These are phyloP conservation scores for Rhinella marina DNA, from an alignment of 2,797 vertebrate species.

Conservation along the genomic window DNA sequence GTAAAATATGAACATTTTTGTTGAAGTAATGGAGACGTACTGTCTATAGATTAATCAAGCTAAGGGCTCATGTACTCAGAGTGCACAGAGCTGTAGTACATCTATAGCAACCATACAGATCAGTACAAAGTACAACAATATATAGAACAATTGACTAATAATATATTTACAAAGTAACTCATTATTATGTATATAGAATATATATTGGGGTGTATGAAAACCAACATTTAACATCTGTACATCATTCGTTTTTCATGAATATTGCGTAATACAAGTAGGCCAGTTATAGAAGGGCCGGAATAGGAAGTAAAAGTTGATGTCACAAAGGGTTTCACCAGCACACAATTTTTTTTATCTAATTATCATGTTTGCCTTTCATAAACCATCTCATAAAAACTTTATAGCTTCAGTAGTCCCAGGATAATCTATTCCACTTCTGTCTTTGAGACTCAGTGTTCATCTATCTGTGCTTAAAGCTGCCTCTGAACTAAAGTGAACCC, in stretches of 20 bases:
- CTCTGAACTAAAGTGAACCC: slow-evolving; percentile 8
- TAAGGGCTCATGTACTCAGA: background rate
- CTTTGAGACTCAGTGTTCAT: background rate
- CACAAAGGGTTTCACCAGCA: background rate
- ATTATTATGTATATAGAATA: background rate
- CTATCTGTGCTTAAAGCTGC: background rate
- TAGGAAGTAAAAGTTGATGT: too few species aligned
- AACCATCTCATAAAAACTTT: background rate
- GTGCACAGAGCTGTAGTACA: background rate
- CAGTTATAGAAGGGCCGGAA: too few species aligned
- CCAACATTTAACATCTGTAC: too few species aligned
- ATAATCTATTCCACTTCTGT: background rate
- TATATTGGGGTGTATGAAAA: background rate
- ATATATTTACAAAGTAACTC: too few species aligned
- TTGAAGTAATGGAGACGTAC: background rate
- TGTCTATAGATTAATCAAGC: background rate
- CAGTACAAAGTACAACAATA: too few species aligned
- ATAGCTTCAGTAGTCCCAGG: background rate
- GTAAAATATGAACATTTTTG: background rate
- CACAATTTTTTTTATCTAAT: background rate
- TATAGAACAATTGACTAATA: too few species aligned
- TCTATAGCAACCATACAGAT: background rate
- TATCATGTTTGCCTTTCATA: background rate
- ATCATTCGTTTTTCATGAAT: too few species aligned
- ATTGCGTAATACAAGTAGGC: too few species aligned